Evolutionary conservation across 1,140 invertebrate species (phyloP).

Genomic region (Chymomyza costata): DNA sequence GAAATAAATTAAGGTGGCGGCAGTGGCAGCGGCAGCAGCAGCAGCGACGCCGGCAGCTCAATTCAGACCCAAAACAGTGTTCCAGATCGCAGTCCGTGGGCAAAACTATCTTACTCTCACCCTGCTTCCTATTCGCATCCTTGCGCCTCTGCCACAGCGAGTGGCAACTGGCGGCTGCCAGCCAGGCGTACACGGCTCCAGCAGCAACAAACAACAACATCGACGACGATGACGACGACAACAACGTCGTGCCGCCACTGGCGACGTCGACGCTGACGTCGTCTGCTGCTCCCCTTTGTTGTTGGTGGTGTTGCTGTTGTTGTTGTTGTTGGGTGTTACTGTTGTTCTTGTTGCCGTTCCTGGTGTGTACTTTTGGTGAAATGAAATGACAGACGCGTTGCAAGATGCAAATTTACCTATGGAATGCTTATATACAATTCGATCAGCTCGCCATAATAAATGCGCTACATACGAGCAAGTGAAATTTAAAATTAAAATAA

Average conservation of each 20-base stretch:
- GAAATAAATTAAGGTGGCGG: slow-evolving; percentile 73
- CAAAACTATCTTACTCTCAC: slow-evolving; percentile 54
- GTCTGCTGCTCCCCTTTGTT: slow-evolving; percentile 12
- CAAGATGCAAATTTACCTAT: slow-evolving; percentile 72
- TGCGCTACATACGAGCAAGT: too few species aligned
- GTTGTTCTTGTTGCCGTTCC: slow-evolving; percentile 9
- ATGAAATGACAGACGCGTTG: slow-evolving; percentile 68
- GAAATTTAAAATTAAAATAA: too few species aligned
- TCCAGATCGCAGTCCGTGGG: slow-evolving; percentile 12
- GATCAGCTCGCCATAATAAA: too few species aligned
- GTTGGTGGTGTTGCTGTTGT: slow-evolving; percentile 29
- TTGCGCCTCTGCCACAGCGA: slow-evolving; percentile 30
- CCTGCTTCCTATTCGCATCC: slow-evolving; percentile 67
- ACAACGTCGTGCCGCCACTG: slow-evolving; percentile 42
- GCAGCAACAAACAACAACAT: too few species aligned
- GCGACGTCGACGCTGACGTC: slow-evolving; percentile 38
- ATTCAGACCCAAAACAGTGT: slow-evolving; percentile 2
- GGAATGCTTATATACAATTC: slow-evolving; percentile 37
- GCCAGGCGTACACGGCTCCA: slow-evolving; percentile 39
- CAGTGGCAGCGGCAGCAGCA: slow-evolving; percentile 47
- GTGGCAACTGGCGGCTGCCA: slow-evolving; percentile 7
- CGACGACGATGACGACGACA: too few species aligned
- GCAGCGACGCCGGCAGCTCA: slow-evolving; percentile 4
- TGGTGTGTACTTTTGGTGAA: slow-evolving; percentile 64
- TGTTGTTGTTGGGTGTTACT: slow-evolving; percentile 33